Conservation (phyloP, 2,888 invertebrate genomes). For the Tribolium freemani region DNA sequence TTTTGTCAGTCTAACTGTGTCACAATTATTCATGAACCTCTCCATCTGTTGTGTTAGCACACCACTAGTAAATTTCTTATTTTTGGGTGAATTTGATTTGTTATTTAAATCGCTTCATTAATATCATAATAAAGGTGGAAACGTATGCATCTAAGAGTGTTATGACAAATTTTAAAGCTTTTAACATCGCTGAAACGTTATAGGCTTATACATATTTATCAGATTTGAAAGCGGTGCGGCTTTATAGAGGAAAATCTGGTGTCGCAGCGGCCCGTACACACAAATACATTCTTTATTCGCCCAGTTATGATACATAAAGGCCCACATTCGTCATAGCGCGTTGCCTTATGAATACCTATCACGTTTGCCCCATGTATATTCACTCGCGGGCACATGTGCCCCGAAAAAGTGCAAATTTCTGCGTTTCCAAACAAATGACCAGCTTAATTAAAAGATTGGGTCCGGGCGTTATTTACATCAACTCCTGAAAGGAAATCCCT, state of each 20-base stretch:
- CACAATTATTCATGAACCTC: neutral
- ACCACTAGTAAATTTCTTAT: too few relatives aligned
- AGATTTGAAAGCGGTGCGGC: conserved; percentile 36
- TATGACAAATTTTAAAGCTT: conserved; percentile 41
- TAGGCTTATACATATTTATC: conserved; percentile 44
- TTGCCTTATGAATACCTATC: conserved; percentile 44
- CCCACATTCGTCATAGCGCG: conserved; percentile 42
- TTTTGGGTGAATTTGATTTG: neutral
- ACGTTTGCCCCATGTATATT: conserved; percentile 21
- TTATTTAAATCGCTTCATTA: neutral
- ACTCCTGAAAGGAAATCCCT: conserved; percentile 22
- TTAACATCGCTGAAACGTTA: conserved; percentile 34
- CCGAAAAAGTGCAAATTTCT: neutral
- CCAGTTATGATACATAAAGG: conserved; percentile 45
- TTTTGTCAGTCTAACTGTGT: neutral
- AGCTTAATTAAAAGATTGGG: conserved; percentile 24
- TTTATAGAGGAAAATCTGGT: conserved; percentile 40
- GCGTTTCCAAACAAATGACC: neutral
- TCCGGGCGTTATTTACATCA: conserved; percentile 22
- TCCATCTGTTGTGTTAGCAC: too few relatives aligned
- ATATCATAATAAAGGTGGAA: conserved; percentile 14
- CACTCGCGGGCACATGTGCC: neutral
- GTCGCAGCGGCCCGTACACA: conserved; percentile 40
- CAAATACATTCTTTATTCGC: conserved; percentile 47
- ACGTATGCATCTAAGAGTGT: conserved; percentile 33